Base-by-base conservation (phyloP, 2,888 invertebrate species). In the Chrysolina oricalcia region DNA sequence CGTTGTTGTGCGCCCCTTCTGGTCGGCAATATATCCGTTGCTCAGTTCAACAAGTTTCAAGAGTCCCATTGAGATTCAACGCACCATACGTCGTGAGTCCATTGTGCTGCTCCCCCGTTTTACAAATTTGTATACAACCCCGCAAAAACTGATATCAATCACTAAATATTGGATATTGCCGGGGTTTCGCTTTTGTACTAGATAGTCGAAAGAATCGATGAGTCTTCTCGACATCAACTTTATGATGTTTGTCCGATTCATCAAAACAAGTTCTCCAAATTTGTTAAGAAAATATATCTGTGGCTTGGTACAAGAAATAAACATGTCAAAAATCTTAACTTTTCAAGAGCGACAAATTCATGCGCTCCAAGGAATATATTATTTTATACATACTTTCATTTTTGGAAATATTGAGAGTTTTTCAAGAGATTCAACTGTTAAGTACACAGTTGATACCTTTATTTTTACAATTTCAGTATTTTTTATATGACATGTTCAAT, bases 11-110 rank as follows among this genome's bases (percentile, higher is more conserved):
- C 78, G 75, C 76, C 77, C 53, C 80, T 78, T 80, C 71, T 50
- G 59, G 59, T 63, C 48, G 70, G 63, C 71, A 63, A 82, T 84
- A 86, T 86, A 86, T 85, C 86, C 86, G 85, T 81, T 86, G 86
- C 85, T 84, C 87, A 86, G 86, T 87, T 88, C 88, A 88, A 88
- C 88, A 88, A 88, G 88, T 88, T 77, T 77, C 68, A 72, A 71
- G 71, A 68, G 68, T 35, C 72, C 84, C 83, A 87, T 86, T 88
- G 83, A 85, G 82, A 83, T 80, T 83, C 84, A 87, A 84, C 85
- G 86, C 86, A 85, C 86, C 85, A 83, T 87, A 83, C 82, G 78
- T 81, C 71, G 69, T 76, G 75, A 80, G 81, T 80, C 85, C 78
- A 86, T 87, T 87, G 86, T 87, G 82, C 80, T 40, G 70, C 41